Evolutionary conservation across 30 jellyfish, hydroid and myxozoan species (phyloP), one percentile per base, ranked within the genome.

Genomic region (Aurelia coerulea): DNA sequence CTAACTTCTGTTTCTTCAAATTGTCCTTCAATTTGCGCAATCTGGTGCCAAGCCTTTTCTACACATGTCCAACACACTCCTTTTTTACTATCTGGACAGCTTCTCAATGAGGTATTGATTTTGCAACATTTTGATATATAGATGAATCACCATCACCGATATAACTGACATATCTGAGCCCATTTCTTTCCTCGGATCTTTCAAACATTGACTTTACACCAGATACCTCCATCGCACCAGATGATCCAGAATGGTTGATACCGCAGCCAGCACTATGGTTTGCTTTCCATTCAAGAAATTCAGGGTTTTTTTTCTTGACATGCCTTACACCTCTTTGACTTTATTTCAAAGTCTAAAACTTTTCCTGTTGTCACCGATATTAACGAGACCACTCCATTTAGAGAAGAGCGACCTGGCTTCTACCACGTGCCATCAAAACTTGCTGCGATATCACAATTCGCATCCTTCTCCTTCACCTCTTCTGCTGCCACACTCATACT

Each of bases 401-500:
- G 59, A 14, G 91, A 67, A 41, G 74, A 63, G 54, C 68, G 91
- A 16, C 91, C 91, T 23, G 77, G 84, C 68, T 67, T 79, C 79
- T 79, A 80, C 89, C 89, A 79, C 5, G 89, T 54, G 4, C 89
- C 89, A 79, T 79, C 89, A 77, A 77, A 77, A 64, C 85, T 77
- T 12, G 77, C 88, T 53, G 88, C 14, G 15, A 77, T 6, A 42
- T 74, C 85, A 37, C 10, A 9, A 19, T 5, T 13, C 14, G 16
- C 77, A 23, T 19, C 56, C 23, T 35, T 10, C 0, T 11, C 56
- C 18, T 75, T 75, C 5, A 75, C 73, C 11, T 75, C 86, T 17
- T 50, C 86, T 10, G 74, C 41, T 15, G 86, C 86, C 11, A 9
- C 76, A 31, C 18, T 75, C 76, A 60, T 77, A 65, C 88, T 16